Percentiles rank a stretch among this genome's conserved stretches.
phyloP scores from a whole-genome alignment of 1,140 invertebrate genomes.

The Procambarus virginalis region DNA sequence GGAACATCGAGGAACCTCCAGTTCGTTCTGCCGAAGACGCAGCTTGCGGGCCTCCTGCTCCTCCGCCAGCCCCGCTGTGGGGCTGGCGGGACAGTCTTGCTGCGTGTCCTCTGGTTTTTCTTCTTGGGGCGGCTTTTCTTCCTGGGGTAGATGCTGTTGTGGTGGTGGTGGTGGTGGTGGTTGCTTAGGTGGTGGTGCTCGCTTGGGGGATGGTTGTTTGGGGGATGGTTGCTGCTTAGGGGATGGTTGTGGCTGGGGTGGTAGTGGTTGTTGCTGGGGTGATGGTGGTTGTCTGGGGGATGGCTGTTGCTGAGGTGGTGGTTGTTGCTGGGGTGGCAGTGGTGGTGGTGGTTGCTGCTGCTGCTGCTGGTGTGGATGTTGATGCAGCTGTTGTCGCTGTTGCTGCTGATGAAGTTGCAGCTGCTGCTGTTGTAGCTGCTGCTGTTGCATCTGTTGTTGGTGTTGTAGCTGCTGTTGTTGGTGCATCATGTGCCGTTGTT shows the following conservation, averaged over 20 bases:
- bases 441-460: conserved; percentile 8
- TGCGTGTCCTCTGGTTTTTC: neutral
- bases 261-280: too few species aligned
- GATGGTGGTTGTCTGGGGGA: conserved; percentile 16
- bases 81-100: neutral
- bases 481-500: neutral
- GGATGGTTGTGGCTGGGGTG: neutral
- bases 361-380: neutral
- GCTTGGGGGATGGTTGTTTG: conserved; percentile 36
- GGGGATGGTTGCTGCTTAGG: conserved; percentile 71
- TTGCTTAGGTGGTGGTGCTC: too few species aligned
- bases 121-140: conserved; percentile 17
- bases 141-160: conserved; percentile 15
- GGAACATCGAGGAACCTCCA: conserved; percentile 51
- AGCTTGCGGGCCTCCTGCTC: conserved; percentile 45
- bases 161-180: too few species aligned
- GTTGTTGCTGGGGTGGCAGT: neutral
- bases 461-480: neutral
- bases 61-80: neutral
- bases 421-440: neutral
- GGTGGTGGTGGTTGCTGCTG: too few species aligned
- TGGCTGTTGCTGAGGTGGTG: neutral
- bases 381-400: conserved; percentile 12
- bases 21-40: conserved; percentile 50
- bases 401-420: neutral